Percentiles rank a stretch among this genome's conserved stretches.
phyloP scores from a whole-genome alignment of 2,113 vertebrate species.

The Neolamprologus longior region DNA sequence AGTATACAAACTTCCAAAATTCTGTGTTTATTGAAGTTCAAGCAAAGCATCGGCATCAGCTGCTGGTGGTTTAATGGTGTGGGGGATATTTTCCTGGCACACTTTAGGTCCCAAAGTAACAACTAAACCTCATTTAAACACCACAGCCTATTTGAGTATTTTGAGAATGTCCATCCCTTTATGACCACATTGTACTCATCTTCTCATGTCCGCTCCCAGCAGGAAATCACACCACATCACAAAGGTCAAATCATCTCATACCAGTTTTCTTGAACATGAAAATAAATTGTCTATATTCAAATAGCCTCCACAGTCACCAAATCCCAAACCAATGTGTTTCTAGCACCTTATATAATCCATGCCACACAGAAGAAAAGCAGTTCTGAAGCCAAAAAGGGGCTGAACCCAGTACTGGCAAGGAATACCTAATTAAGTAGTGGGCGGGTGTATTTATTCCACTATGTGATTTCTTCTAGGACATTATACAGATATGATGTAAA shows the following conservation, averaged over 20 bases:
- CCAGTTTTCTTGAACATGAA: not conserved
- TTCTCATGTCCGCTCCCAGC: not conserved
- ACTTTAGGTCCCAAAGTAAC: not conserved
- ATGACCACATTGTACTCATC: not conserved
- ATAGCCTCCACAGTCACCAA: not conserved
- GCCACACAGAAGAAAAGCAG: not conserved
- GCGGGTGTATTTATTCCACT: not conserved
- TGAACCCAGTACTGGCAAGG: not conserved
- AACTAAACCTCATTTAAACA: not conserved
- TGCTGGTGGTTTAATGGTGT: not conserved
- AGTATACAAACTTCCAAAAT: not conserved
- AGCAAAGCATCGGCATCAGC: not conserved
- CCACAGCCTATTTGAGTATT: not conserved
- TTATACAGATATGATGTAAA: not conserved
- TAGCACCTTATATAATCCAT: not conserved
- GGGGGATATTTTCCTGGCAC: not conserved
- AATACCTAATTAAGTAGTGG: not conserved
- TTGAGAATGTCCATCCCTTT: not conserved
- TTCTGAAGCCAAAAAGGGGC: not conserved
- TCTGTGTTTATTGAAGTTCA: not conserved
- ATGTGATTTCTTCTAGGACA: not conserved
- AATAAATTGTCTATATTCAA: not conserved
- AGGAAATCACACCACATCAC: not conserved
- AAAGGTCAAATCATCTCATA: not conserved
- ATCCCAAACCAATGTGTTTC: not conserved